Base-by-base conservation (phyloP, 2,888 invertebrate species). In the Cephus nigrinus region DNA sequence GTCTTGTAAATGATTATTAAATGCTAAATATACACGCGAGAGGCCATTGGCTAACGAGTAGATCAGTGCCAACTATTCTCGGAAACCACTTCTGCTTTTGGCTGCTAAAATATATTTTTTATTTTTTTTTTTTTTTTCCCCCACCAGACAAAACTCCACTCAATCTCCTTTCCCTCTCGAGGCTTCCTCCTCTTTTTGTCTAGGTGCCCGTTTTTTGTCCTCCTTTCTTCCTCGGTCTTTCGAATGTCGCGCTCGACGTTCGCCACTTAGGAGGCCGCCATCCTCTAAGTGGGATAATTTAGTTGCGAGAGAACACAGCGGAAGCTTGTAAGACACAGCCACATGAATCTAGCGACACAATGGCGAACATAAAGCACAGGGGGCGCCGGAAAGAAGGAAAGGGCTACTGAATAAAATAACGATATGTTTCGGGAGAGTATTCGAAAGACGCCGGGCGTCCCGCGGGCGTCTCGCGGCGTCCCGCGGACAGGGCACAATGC, bases 341-440 rank as follows among this genome's bases (percentile, higher is more conserved):
- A 35, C 78, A 78, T 78, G 78, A 78, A 78, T 78, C 78, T 78
- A 78, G 78, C 36, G 68, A 69, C 78, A 78, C 78, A 78, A 78
- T 78, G 78, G 73, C 78, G 78, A 75, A 77, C 77, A 77, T 77
- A 77, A 77, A 77, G 75, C 77, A 77, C 33, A 15, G 71, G 40
- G 40, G n/a, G 72, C 68, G 72, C 31, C 69, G 12, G 31, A 32
- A 34, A 34, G 69, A 15, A 32, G 69, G 30, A 69, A 69, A 33
- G n/a, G 80, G 82, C 85, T 83, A 79, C 81, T 77, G 86, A 83
- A 86, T 86, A 86, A 86, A 86, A 86, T 86, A 83, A 85, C 86
- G 83, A 83, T 86, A 84, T 79, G 79, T 86, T 75, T 75, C 30
- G 33, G 40, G 30, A 23, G 75, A 78, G 74, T 36, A 74, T 78